These are phyloP conservation scores for Drosophila mayaguana DNA, from an alignment of 2,888 invertebrate species.

Conservation along the genomic window DNA sequence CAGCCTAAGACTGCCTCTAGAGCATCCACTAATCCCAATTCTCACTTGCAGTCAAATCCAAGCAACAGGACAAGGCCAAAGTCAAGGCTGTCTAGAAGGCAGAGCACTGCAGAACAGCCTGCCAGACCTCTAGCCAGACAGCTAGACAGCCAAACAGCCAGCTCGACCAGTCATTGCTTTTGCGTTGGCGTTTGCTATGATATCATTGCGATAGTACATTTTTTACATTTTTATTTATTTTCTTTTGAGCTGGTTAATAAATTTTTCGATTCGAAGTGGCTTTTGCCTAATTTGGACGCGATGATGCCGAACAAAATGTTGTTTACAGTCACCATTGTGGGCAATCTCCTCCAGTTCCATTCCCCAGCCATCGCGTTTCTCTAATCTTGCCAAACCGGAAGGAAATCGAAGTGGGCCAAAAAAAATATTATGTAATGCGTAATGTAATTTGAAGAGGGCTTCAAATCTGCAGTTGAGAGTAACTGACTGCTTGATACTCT, in stretches of 20 bases:
- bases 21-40: background rate
- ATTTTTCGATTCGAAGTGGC: conserved; percentile 27
- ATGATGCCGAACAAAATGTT: conserved; percentile 4
- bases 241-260: conserved; percentile 32
- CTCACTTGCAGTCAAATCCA: conserved; percentile 80
- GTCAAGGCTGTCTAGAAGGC: conserved; percentile 76
- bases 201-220: conserved; percentile 30
- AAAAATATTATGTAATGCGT: conserved; percentile 10
- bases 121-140: background rate
- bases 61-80: conserved; percentile 79
- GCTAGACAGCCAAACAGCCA: conserved; percentile 1
- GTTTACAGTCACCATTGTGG: background rate
- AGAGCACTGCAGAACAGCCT: background rate
- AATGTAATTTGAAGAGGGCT: conserved; percentile 33
- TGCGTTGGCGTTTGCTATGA: conserved; percentile 37
- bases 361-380: background rate
- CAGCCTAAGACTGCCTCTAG: no score
- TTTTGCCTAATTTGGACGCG: conserved; percentile 43
- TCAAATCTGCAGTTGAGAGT: background rate
- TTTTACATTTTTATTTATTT: no score
- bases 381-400: conserved; percentile 20
- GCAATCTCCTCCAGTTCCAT: background rate
- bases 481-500: background rate
- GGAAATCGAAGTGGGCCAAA: conserved; percentile 47
- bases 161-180: conserved; percentile 5